A percentile compares a stretch with the other conserved stretches of the same genome.
Evolutionary conservation across 2,888 invertebrate species (phyloP).

Genomic region (Pheosia gnoma): DNA sequence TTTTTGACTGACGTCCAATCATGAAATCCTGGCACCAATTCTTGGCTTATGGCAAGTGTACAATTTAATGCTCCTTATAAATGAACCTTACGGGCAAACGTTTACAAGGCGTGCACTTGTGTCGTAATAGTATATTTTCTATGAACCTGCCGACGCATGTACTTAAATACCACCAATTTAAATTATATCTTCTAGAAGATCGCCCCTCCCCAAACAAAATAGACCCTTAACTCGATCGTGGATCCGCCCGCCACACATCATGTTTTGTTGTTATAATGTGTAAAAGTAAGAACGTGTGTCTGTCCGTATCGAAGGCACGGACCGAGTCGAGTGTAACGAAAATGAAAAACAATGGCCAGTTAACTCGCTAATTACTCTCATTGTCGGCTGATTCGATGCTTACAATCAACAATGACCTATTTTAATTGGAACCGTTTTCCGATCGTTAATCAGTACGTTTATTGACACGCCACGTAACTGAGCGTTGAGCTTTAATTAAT

Average conservation of each 20-base stretch:
- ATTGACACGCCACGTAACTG: neutral
- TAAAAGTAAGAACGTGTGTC: neutral
- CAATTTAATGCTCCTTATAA: no score
- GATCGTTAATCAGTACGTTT: neutral
- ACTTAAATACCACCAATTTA: no score
- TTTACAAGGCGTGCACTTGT: no score
- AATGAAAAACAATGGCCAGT: constrained; percentile 55
- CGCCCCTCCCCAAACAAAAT: no score
- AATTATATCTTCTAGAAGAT: no score
- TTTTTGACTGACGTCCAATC: no score
- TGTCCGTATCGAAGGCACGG: constrained; percentile 10
- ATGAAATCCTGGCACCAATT: no score
- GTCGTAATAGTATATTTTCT: no score
- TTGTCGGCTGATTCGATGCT: constrained; percentile 33
- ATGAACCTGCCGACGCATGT: no score
- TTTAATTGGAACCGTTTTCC: constrained; percentile 5
- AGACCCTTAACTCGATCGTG: no score
- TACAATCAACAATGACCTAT: constrained; percentile 40
- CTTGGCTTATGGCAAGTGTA: no score
- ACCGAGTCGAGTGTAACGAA: constrained; percentile 36
- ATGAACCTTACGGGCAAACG: no score
- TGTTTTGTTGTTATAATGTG: neutral
- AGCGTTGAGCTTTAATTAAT: neutral
- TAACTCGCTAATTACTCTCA: constrained; percentile 48
- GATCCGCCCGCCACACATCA: neutral